Evolutionary conservation across 1,140 invertebrate genomes (phyloP).

Genomic region (Centruroides sculpturatus): DNA sequence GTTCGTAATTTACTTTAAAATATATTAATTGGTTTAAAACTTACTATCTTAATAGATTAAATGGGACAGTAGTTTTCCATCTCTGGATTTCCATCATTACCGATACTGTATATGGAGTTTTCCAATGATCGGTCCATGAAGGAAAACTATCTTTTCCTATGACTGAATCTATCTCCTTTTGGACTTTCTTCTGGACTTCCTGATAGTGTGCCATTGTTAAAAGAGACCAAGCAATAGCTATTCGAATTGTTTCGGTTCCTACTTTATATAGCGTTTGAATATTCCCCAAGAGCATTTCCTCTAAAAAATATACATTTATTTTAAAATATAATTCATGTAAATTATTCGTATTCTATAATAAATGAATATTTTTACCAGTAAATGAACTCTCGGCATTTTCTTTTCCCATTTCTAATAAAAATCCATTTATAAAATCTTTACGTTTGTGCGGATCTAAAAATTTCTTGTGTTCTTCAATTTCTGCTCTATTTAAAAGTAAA

Average conservation of each 20-base stretch:
- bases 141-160: conserved; percentile 19
- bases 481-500: conserved; percentile 26
- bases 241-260: conserved; percentile 27
- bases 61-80: conserved; percentile 18
- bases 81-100: conserved; percentile 21
- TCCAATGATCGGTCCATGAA: conserved; percentile 12
- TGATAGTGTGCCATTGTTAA: conserved; percentile 24
- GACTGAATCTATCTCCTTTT: conserved; percentile 23
- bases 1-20: no score
- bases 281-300: conserved; percentile 13
- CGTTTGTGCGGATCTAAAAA: conserved; percentile 44
- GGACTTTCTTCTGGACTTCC: conserved; percentile 23
- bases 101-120: conserved; percentile 20
- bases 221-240: conserved; percentile 25
- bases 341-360: no score
- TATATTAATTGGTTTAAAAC: no score
- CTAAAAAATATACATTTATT: neutral
- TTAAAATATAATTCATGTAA: neutral
- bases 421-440: conserved; percentile 72
- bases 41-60: conserved; percentile 1
- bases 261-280: conserved; percentile 21
- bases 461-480: conserved; percentile 55
- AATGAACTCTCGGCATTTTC: no score
- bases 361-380: no score
- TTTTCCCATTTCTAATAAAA: conserved; percentile 50